These are phyloP conservation scores for Prorops nasuta DNA, from an alignment of 1,140 invertebrate genomes.

Conservation along the genomic window DNA sequence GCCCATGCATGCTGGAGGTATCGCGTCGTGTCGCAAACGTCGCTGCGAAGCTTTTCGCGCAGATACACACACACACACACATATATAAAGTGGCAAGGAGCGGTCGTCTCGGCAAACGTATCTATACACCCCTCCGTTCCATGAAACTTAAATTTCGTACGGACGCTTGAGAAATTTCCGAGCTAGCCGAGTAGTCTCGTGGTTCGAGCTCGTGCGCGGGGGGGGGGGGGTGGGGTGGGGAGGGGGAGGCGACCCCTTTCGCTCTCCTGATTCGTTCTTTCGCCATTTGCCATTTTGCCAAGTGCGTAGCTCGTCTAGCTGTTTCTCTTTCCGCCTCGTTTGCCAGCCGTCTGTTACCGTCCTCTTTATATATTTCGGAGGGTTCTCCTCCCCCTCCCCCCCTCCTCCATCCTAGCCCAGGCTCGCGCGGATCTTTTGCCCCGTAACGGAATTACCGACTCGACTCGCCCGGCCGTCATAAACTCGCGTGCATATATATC, in stretches of 20 bases:
- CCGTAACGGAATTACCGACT: conserved; percentile 42
- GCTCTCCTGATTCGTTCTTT: background rate
- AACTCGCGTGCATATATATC: conserved; percentile 42
- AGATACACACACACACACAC: too few relatives aligned
- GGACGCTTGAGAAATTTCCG: conserved; percentile 46
- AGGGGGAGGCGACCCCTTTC: too few relatives aligned
- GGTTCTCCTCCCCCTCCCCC: background rate
- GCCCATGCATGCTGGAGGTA: too few relatives aligned
- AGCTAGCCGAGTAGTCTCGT: conserved; percentile 32
- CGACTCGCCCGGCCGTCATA: conserved; percentile 36
- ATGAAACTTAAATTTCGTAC: conserved; percentile 49
- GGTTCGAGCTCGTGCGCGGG: conserved; percentile 3
- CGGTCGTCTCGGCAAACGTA: too few relatives aligned
- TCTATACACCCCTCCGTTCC: conserved; percentile 22
- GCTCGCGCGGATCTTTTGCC: conserved; percentile 30
- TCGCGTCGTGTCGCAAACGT: too few relatives aligned
- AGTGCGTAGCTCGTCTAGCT: background rate
- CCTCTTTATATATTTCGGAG: background rate
- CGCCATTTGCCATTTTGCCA: background rate
- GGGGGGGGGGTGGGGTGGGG: too few relatives aligned
- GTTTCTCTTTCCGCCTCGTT: conserved; percentile 2
- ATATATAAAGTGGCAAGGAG: too few relatives aligned
- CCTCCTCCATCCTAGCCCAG: background rate
- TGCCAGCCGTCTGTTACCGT: background rate
- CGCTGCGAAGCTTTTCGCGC: too few relatives aligned